phyloP scores from a whole-genome alignment of 2,113 vertebrate species.

The Ictalurus punctatus region DNA sequence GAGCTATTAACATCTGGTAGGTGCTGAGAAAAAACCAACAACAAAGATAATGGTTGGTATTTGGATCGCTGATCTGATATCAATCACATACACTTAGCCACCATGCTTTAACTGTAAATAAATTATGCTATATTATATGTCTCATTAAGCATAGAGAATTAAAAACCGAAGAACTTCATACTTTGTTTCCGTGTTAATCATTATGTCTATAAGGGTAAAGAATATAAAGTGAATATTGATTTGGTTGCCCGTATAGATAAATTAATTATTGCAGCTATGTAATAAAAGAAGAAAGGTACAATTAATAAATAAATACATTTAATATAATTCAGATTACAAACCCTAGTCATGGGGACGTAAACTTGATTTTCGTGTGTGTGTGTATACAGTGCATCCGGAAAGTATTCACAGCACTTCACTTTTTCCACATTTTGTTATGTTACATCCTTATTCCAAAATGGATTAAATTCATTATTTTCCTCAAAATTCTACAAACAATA shows the following conservation, averaged over 20 bases:
- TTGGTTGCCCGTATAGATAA: background rate
- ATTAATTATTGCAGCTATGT: background rate
- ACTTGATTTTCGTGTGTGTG: background rate
- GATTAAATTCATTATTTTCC: too few relatives aligned
- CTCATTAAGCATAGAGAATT: background rate
- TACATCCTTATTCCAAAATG: too few relatives aligned
- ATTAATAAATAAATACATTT: too few relatives aligned
- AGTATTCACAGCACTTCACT: too few relatives aligned
- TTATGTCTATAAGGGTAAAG: background rate
- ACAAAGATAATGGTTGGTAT: background rate
- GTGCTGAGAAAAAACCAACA: background rate
- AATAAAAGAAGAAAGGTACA: too few relatives aligned
- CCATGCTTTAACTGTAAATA: background rate
- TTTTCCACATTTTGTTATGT: too few relatives aligned
- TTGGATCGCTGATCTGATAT: background rate
- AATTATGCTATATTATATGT: background rate
- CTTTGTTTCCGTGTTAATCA: background rate
- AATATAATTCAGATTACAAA: background rate
- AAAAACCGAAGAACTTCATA: background rate
- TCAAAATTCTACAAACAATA: too few relatives aligned
- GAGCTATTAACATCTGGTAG: constrained; percentile 28
- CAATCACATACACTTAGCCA: too few relatives aligned
- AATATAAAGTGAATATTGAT: background rate
- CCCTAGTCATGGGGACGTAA: background rate
- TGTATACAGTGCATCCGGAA: too few relatives aligned